Conservation (phyloP, 2,797 vertebrate species). For the Sitta carolinensis region DNA sequence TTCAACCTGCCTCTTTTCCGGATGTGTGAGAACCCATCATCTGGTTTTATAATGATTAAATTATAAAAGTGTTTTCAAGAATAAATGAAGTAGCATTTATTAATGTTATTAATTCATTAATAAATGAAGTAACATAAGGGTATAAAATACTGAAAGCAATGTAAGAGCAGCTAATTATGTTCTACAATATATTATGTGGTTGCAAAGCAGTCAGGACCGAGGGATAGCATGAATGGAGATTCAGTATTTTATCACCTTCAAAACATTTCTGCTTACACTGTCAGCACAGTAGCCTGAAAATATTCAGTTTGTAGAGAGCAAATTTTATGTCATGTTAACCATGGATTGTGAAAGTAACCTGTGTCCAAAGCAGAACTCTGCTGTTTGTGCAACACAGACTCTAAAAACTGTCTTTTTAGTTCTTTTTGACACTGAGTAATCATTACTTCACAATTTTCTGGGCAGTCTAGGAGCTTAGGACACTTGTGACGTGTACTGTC, state of each 20-base stretch:
- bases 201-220: not conserved
- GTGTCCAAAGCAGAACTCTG: not conserved
- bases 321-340: not conserved
- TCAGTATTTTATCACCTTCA: not conserved
- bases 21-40: not conserved
- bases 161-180: not conserved
- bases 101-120: not conserved
- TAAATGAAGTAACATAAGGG: not conserved
- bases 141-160: not conserved
- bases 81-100: not conserved
- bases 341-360: not conserved
- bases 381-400: not conserved
- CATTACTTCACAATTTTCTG: not conserved
- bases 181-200: not conserved
- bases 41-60: not conserved
- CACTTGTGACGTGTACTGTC: not conserved
- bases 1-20: not conserved
- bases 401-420: not conserved
- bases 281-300: not conserved
- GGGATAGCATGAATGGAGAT: not conserved
- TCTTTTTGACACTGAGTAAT: not conserved
- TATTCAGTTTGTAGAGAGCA: not conserved
- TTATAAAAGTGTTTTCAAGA: not conserved
- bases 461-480: not conserved
- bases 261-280: not conserved